Conservation (phyloP, 2,113 vertebrate genomes). For the Probosciger aterrimus region DNA sequence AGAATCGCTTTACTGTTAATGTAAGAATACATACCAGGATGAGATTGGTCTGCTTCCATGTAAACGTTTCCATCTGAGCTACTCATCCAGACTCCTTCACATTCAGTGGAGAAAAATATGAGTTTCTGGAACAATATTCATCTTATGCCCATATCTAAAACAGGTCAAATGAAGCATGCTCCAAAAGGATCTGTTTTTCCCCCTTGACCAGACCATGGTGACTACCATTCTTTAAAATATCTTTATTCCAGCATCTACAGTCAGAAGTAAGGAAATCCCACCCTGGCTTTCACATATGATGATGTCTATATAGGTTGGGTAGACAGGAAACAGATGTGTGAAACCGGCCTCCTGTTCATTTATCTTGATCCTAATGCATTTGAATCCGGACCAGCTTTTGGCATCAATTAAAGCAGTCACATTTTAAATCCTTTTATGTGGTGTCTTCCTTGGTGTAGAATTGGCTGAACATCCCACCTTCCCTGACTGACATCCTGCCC, state of each 20-base stretch:
- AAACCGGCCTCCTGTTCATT: not conserved
- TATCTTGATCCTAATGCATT: not conserved
- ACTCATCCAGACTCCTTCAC: not conserved
- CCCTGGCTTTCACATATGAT: not conserved
- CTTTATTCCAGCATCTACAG: not conserved
- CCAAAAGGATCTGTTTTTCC: rapidly evolving
- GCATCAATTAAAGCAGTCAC: not conserved
- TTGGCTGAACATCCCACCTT: rapidly evolving
- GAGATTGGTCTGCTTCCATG: not conserved
- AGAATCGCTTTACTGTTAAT: not conserved
- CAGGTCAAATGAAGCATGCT: not conserved
- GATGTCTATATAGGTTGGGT: not conserved
- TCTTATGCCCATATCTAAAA: not conserved
- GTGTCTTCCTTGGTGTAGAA: not conserved
- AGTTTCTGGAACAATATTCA: not conserved
- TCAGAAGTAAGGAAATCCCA: not conserved
- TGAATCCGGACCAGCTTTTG: not conserved
- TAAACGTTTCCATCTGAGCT: not conserved
- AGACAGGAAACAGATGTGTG: not conserved
- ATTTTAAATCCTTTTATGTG: not conserved
- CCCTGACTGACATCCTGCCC: rapidly evolving
- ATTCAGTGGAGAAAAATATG: not conserved
- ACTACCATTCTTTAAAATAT: not conserved
- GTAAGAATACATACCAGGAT: rapidly evolving
- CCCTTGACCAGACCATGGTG: too few relatives aligned